phyloP scores from a whole-genome alignment of 2,113 vertebrate genomes.

The Elaphurus davidianus region DNA sequence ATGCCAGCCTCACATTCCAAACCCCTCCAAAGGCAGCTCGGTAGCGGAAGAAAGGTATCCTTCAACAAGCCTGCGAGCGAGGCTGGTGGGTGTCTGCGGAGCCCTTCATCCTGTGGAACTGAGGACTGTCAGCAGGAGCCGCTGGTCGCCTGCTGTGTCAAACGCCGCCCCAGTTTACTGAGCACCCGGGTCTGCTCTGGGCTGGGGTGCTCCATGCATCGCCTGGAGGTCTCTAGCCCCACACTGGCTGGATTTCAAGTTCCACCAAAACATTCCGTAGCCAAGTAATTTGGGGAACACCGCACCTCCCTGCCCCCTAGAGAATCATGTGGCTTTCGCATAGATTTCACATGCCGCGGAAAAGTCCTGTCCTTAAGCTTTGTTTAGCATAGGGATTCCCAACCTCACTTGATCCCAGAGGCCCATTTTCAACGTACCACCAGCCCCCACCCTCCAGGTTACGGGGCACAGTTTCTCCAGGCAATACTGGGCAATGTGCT shows the following conservation, averaged over 20 bases:
- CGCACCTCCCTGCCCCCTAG: not conserved
- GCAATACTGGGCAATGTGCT: not conserved
- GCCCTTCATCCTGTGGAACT: not conserved
- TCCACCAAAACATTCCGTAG: not conserved
- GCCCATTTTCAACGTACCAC: not conserved
- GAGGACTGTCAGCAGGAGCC: not conserved
- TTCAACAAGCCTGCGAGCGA: not conserved
- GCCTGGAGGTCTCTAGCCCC: not conserved
- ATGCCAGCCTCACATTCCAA: not conserved
- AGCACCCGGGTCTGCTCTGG: not conserved
- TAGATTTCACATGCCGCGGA: rapidly evolving
- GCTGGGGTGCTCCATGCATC: not conserved
- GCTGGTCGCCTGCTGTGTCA: not conserved
- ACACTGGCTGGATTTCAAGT: not conserved
- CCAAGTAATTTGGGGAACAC: not conserved
- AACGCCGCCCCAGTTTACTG: too few species aligned
- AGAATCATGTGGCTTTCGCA: not conserved
- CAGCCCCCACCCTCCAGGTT: not conserved
- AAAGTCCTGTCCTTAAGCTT: not conserved
- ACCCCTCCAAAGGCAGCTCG: not conserved
- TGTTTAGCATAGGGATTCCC: not conserved
- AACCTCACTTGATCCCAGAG: not conserved
- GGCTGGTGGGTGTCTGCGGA: not conserved
- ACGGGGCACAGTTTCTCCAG: not conserved
- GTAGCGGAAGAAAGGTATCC: not conserved